These are phyloP conservation scores for Paramormyrops hopkinsi DNA, from an alignment of 2,797 vertebrate genomes.

Conservation along the genomic window DNA sequence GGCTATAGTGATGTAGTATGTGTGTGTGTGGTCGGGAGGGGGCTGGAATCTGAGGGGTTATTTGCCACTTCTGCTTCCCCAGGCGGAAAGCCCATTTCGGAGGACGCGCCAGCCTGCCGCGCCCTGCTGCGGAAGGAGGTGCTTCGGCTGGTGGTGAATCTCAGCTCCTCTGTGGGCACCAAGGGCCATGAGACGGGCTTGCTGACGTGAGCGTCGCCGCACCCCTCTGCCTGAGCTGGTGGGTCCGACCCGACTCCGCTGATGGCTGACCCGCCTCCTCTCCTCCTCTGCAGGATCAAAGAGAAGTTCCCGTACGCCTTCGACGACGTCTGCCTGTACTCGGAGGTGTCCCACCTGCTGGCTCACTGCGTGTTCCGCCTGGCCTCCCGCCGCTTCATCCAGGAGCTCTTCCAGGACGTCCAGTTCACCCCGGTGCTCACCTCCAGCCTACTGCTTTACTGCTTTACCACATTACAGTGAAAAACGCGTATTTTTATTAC, in stretches of 20 bases:
- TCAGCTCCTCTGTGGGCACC: constrained; percentile 97
- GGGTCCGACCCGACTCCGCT: not conserved
- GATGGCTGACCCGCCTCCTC: not conserved
- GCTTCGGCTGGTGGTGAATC: constrained; percentile 88
- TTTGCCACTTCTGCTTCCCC: not conserved
- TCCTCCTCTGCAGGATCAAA: constrained; percentile 75
- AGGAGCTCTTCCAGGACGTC: constrained; percentile 97
- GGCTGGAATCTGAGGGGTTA: not conserved
- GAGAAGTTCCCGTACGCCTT: constrained; percentile 98
- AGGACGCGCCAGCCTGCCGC: constrained; percentile 88
- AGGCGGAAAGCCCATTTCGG: constrained; percentile 87
- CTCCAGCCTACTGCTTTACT: not conserved
- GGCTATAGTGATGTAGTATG: not conserved
- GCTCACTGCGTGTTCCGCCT: constrained; percentile 93
- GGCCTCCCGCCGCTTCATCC: constrained; percentile 91
- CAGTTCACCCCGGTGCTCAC: constrained; percentile 86
- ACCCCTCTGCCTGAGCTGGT: not conserved
- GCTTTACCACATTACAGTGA: not conserved
- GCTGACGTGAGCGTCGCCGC: constrained; percentile 3
- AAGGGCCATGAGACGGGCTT: constrained; percentile 97
- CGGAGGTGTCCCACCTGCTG: constrained; percentile 90
- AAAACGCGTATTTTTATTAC: not conserved
- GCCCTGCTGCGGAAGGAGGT: constrained; percentile 94
- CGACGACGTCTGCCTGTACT: constrained; percentile 98
- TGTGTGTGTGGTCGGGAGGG: not conserved